Percentiles rank a stretch among this genome's conserved stretches.
These are phyloP conservation scores for Sinohyriopsis cumingii DNA, from an alignment of 2,888 invertebrate genomes.

Conservation along the genomic window DNA sequence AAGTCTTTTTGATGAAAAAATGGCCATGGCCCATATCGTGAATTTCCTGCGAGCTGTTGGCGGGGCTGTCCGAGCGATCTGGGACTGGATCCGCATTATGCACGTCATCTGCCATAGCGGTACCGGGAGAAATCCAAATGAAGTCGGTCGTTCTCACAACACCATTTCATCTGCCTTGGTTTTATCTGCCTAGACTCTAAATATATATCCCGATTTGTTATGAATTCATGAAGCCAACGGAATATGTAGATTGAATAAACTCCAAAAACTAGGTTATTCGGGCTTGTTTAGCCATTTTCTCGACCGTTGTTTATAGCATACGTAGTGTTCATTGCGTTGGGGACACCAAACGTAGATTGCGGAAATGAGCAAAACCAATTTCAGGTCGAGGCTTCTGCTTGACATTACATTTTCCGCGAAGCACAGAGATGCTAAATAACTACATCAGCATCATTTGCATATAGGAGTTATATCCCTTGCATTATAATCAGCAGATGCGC, in stretches of 20 bases:
- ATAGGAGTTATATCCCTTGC: too few relatives aligned
- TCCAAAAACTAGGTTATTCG: slow-evolving; percentile 14
- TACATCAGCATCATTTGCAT: slow-evolving; percentile 20
- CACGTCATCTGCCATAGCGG: slow-evolving; percentile 44
- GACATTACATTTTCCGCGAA: slow-evolving; percentile 45
- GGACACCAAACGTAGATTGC: slow-evolving; percentile 21
- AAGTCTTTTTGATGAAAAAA: slow-evolving; percentile 99
- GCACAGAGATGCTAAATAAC: slow-evolving; percentile 41
- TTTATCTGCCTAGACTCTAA: slow-evolving; percentile 18
- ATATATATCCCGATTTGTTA: slow-evolving; percentile 20
- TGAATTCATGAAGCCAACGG: slow-evolving; percentile 18
- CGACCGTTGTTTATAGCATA: slow-evolving; percentile 15
- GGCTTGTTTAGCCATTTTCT: slow-evolving; percentile 32
- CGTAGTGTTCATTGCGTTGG: slow-evolving; percentile 9
- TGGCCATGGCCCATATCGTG: slow-evolving; percentile 80
- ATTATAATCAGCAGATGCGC: background rate
- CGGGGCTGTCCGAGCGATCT: slow-evolving; percentile 48
- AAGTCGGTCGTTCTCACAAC: slow-evolving; percentile 23
- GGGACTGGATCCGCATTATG: slow-evolving; percentile 17
- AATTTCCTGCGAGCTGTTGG: slow-evolving; percentile 39
- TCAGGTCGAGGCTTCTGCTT: slow-evolving; percentile 49
- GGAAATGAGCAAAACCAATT: slow-evolving; percentile 54
- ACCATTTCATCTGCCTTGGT: slow-evolving; percentile 31
- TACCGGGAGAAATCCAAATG: slow-evolving; percentile 20
- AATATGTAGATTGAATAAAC: slow-evolving; percentile 15